Evolutionary conservation across 2,113 vertebrate species (phyloP).

Genomic region (Motacilla alba): DNA sequence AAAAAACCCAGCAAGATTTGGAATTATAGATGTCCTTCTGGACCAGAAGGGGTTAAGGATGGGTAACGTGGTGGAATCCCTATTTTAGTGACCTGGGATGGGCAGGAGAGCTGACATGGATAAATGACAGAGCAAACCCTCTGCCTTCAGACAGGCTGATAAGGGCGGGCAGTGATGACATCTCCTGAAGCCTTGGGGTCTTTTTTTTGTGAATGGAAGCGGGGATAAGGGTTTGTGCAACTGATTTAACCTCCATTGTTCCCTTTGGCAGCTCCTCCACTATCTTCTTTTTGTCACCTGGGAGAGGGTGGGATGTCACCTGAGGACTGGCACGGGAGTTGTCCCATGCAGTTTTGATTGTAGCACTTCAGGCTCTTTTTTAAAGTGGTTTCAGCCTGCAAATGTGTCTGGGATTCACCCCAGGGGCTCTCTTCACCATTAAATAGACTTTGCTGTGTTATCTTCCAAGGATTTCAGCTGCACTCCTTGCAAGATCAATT

Average conservation of each 20-base stretch:
- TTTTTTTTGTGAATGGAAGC: background rate
- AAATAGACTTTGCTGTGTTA: background rate
- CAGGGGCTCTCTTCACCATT: background rate
- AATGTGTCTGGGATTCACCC: background rate
- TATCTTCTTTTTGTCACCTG: background rate
- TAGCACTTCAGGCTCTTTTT: background rate
- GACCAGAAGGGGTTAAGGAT: background rate
- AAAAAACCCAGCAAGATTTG: background rate
- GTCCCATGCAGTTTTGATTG: background rate
- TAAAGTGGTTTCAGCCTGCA: background rate
- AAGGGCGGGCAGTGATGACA: background rate
- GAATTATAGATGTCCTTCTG: accelerated
- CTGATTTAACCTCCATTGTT: background rate
- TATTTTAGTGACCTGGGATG: background rate
- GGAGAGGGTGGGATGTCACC: background rate
- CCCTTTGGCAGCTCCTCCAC: background rate
- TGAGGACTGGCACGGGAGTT: background rate
- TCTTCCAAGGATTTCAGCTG: background rate
- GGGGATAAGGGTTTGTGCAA: background rate
- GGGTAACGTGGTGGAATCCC: accelerated
- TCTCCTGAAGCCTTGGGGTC: background rate
- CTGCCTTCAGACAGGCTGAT: background rate
- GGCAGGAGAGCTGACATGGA: background rate
- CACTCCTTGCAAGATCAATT: background rate
- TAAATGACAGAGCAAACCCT: background rate